Conservation (phyloP, 2,797 vertebrate genomes). For the Acestrorhynchus altus region DNA sequence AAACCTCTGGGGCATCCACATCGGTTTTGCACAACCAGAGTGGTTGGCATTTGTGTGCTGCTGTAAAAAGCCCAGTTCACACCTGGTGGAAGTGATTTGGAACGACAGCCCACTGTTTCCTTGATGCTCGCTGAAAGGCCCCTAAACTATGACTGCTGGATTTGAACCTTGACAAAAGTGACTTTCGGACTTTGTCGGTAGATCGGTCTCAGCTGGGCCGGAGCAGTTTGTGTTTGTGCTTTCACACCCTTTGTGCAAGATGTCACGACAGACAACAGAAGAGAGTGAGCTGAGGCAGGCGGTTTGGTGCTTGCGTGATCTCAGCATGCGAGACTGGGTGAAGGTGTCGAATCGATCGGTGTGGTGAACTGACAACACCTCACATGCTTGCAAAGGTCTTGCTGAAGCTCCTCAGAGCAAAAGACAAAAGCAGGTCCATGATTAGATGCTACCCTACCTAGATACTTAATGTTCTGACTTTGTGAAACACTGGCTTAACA, state of each 20-base stretch:
- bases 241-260: slow-evolving; percentile 1
- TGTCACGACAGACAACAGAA: background rate
- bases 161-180: background rate
- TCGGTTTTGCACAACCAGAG: background rate
- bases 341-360: background rate
- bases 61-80: slow-evolving; percentile 6
- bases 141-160: background rate
- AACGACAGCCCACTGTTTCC: background rate
- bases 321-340: background rate
- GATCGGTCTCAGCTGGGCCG: background rate
- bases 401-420: background rate
- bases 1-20: background rate
- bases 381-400: background rate
- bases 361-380: slow-evolving; percentile 1
- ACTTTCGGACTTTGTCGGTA: background rate
- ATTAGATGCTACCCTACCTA: no score
- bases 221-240: background rate
- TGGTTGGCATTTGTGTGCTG: slow-evolving; percentile 7
- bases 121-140: background rate
- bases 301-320: background rate
- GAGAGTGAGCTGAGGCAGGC: background rate
- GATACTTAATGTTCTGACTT: no score
- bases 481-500: no score
- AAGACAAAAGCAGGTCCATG: background rate
- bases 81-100: background rate